Conservation (phyloP, 1,140 invertebrate genomes). For the Drosophila triauraria region DNA sequence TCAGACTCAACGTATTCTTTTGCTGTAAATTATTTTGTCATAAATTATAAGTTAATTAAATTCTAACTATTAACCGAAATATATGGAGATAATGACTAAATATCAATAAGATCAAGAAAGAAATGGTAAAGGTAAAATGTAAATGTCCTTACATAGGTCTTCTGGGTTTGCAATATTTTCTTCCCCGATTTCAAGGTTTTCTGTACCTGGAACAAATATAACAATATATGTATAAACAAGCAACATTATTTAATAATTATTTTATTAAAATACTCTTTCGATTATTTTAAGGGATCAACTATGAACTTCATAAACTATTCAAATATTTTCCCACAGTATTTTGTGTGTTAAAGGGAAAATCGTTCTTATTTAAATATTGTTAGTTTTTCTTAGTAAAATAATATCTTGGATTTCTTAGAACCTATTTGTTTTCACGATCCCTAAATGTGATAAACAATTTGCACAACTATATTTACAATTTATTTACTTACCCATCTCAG, state of each 20-base stretch:
- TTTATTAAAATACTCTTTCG: neutral
- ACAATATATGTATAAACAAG: neutral
- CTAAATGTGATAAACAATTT: conserved; percentile 29
- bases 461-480: conserved; percentile 1
- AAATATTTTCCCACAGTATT: neutral
- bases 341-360: neutral
- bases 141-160: conserved; percentile 5
- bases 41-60: neutral
- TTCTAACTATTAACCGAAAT: neutral
- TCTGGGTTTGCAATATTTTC: neutral
- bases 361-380: neutral
- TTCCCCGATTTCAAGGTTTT: conserved; percentile 13
- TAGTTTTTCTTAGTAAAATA: conserved; percentile 4
- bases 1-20: conserved; percentile 5
- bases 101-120: too few species aligned
- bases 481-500: conserved; percentile 28
- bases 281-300: neutral
- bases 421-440: conserved; percentile 11
- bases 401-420: conserved; percentile 10
- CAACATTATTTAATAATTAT: neutral
- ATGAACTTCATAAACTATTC: neutral
- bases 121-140: neutral
- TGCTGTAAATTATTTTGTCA: neutral
- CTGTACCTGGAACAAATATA: neutral
- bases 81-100: neutral